Evolutionary conservation across 2,888 invertebrate genomes (phyloP).

Genomic region (Cryptus viduatorius): DNA sequence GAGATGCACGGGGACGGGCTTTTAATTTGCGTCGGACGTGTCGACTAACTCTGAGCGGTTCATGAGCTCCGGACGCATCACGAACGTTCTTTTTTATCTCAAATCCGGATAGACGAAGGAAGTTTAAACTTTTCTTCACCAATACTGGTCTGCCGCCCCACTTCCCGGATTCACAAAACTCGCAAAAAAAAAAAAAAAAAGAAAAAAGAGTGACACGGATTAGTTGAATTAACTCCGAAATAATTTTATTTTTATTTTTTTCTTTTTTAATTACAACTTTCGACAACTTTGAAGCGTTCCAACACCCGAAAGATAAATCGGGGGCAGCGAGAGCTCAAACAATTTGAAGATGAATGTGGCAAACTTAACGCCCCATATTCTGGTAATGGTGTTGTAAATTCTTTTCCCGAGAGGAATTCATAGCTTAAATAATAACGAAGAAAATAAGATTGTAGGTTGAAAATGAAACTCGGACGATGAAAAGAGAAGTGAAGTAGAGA

Average conservation of each 20-base stretch:
- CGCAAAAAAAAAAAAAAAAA: background rate
- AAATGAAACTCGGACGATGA: constrained; percentile 11
- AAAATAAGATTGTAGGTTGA: constrained; percentile 23
- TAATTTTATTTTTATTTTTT: background rate
- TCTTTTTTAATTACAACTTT: too few species aligned
- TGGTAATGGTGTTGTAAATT: constrained; percentile 25
- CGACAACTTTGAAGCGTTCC: too few species aligned
- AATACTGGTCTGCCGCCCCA: background rate
- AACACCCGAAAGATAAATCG: too few species aligned
- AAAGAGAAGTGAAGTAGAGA: background rate
- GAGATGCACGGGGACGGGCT: constrained; percentile 25
- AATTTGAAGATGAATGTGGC: background rate
- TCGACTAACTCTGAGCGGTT: constrained; percentile 16
- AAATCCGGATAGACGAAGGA: constrained; percentile 7
- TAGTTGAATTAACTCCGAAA: background rate
- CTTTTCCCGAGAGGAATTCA: background rate
- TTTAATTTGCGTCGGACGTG: constrained; percentile 50
- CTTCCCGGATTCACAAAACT: background rate
- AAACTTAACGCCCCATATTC: constrained; percentile 23
- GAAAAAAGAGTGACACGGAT: background rate
- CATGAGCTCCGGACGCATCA: background rate
- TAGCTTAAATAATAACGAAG: constrained; percentile 22
- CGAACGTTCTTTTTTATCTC: background rate
- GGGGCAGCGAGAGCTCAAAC: background rate
- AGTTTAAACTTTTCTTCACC: constrained; percentile 1